These are phyloP conservation scores for Chaenocephalus aceratus DNA, from an alignment of 2,113 vertebrate species.

Conservation along the genomic window DNA sequence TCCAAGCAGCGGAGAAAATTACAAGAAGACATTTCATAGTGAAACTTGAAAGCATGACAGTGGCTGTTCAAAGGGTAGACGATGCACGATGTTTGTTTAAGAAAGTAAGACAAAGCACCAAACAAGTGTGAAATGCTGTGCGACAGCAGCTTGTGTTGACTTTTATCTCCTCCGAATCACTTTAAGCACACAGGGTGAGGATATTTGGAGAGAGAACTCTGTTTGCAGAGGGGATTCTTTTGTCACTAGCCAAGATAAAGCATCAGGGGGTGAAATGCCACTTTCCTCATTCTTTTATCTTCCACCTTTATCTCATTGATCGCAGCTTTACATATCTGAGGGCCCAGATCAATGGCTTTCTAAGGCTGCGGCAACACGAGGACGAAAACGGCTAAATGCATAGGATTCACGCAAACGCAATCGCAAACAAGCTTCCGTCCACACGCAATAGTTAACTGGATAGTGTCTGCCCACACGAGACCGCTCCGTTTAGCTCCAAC, in stretches of 20 bases:
- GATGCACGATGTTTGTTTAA: slow-evolving; percentile 6
- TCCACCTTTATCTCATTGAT: slow-evolving; percentile 16
- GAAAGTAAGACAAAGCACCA: slow-evolving; percentile 38
- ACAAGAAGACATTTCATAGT: slow-evolving; percentile 25
- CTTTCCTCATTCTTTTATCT: slow-evolving; percentile 25
- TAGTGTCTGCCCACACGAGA: too few species aligned
- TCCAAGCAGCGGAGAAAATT: slow-evolving; percentile 31
- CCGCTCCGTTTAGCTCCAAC: too few species aligned
- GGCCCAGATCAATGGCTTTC: slow-evolving; percentile 42
- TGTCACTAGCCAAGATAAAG: slow-evolving; percentile 37
- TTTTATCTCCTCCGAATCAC: slow-evolving; percentile 13
- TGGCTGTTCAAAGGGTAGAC: slow-evolving; percentile 14
- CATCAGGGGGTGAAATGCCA: slow-evolving; percentile 37
- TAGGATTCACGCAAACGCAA: too few species aligned
- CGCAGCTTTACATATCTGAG: slow-evolving; percentile 24
- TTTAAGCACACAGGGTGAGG: slow-evolving; percentile 12
- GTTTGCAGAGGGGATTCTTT: slow-evolving; percentile 44
- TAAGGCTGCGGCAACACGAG: too few species aligned
- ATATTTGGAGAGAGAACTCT: slow-evolving; percentile 28
- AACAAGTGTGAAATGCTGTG: slow-evolving; percentile 28
- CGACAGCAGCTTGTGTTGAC: slow-evolving; percentile 34
- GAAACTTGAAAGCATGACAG: slow-evolving; percentile 31
- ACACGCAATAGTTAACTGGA: too few species aligned
- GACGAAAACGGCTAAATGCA: too few species aligned
- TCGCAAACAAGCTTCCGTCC: too few species aligned